Percentiles rank a stretch among this genome's conserved stretches.
phyloP scores from a whole-genome alignment of 2,797 vertebrate genomes.

The Borostomias antarcticus region DNA sequence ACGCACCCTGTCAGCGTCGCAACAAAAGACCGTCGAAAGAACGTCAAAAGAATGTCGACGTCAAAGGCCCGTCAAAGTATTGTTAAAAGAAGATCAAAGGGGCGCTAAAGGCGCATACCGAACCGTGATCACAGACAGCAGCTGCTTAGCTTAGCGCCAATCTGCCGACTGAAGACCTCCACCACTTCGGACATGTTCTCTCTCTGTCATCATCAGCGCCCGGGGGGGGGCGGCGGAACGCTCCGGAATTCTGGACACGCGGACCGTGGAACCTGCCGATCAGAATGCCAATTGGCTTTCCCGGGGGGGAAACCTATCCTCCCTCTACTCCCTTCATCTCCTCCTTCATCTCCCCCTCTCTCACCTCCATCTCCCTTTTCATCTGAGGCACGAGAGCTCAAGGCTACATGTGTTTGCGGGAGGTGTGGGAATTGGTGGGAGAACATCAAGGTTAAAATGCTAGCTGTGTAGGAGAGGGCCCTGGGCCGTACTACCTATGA shows the following conservation, averaged over 20 bases:
- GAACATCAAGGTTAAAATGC: slow-evolving; percentile 70
- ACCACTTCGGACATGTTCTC: slow-evolving; percentile 9
- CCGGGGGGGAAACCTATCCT: slow-evolving; percentile 31
- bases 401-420: slow-evolving; percentile 65
- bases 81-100: neutral
- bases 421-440: slow-evolving; percentile 59
- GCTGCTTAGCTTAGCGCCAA: neutral
- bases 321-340: neutral
- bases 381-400: slow-evolving; percentile 57
- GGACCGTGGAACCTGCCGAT: slow-evolving; percentile 33
- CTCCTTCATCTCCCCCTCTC: neutral
- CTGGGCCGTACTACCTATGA: slow-evolving; percentile 42
- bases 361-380: slow-evolving; percentile 39
- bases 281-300: slow-evolving; percentile 52
- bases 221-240: slow-evolving; percentile 24
- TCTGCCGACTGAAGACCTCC: neutral
- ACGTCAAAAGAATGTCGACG: too few relatives aligned
- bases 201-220: slow-evolving; percentile 3
- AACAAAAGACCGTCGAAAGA: neutral
- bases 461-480: slow-evolving; percentile 54
- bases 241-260: slow-evolving; percentile 36
- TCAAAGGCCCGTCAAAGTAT: neutral
- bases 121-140: neutral
- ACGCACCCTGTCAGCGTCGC: neutral
- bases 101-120: neutral